Percentiles rank a stretch among this genome's conserved stretches.
Evolutionary conservation across 2,888 invertebrate species (phyloP).

Genomic region (Dolichomitus sp.): DNA sequence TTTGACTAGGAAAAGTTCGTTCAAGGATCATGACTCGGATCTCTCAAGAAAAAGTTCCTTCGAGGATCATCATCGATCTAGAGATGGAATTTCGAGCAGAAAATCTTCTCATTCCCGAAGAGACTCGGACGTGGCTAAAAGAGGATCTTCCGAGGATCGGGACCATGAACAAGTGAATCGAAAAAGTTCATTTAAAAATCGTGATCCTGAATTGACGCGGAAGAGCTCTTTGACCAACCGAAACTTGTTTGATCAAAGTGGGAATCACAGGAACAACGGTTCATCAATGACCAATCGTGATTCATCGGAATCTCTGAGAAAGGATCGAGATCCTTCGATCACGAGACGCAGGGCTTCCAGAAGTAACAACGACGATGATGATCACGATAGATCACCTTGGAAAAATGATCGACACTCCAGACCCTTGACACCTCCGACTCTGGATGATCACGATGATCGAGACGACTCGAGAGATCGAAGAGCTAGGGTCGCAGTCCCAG

Average conservation of each 20-base stretch:
- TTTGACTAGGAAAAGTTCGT: conserved; percentile 67
- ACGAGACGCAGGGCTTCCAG: conserved; percentile 37
- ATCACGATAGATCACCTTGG: conserved; percentile 49
- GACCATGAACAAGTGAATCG: conserved; percentile 61
- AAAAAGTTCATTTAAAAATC: conserved; percentile 52
- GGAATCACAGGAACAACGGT: conserved; percentile 17
- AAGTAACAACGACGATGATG: conserved; percentile 53
- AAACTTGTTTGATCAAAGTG: conserved; percentile 23
- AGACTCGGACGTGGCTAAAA: conserved; percentile 61
- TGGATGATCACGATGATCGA: conserved; percentile 48
- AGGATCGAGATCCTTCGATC: conserved; percentile 48
- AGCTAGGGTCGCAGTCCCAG: conserved; percentile 36
- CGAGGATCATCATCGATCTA: conserved; percentile 66
- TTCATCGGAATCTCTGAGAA: conserved; percentile 39
- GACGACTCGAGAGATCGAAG: conserved; percentile 54
- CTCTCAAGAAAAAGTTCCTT: conserved; percentile 73
- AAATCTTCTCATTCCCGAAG: conserved; percentile 51
- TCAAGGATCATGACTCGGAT: conserved; percentile 69
- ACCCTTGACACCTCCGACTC: conserved; percentile 79
- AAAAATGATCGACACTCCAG: conserved; percentile 77
- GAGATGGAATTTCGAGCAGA: conserved; percentile 49
- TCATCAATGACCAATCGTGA: conserved; percentile 37
- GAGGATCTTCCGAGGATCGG: conserved; percentile 69
- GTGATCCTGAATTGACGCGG: conserved; percentile 64
- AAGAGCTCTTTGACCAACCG: conserved; percentile 62